Percentiles rank a stretch among this genome's conserved stretches.
phyloP scores from a whole-genome alignment of 2,797 vertebrate genomes.

The Orientallactaga sibirica region DNA sequence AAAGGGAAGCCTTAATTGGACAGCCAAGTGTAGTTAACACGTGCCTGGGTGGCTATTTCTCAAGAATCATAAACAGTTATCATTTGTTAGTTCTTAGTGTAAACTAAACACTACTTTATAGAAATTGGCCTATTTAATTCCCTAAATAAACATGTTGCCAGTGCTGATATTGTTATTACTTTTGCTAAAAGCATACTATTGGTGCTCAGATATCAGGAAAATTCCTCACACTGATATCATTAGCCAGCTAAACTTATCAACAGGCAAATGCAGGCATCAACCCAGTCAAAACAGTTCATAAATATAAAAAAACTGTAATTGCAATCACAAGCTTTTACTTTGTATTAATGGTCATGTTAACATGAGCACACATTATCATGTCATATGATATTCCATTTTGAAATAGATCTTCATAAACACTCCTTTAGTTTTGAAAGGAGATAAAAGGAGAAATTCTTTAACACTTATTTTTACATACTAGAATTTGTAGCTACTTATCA shows the following conservation, averaged over 20 bases:
- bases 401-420: background rate
- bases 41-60: background rate
- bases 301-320: background rate
- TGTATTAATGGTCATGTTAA: background rate
- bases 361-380: background rate
- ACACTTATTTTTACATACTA: background rate
- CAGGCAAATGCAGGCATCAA: background rate
- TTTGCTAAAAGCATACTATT: background rate
- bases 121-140: background rate
- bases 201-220: background rate
- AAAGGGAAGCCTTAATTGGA: conserved; percentile 5
- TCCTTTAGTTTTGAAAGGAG: conserved; percentile 35
- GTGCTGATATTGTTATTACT: background rate
- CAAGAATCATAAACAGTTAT: background rate
- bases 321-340: background rate
- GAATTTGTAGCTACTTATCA: conserved; percentile 2
- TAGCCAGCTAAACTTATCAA: background rate
- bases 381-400: background rate
- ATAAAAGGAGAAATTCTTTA: background rate
- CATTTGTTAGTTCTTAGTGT: background rate
- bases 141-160: background rate
- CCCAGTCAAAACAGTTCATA: background rate
- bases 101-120: background rate
- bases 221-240: background rate
- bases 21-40: background rate